These are phyloP conservation scores for Standfussiana lucernea DNA, from an alignment of 2,888 invertebrate genomes.

Conservation along the genomic window DNA sequence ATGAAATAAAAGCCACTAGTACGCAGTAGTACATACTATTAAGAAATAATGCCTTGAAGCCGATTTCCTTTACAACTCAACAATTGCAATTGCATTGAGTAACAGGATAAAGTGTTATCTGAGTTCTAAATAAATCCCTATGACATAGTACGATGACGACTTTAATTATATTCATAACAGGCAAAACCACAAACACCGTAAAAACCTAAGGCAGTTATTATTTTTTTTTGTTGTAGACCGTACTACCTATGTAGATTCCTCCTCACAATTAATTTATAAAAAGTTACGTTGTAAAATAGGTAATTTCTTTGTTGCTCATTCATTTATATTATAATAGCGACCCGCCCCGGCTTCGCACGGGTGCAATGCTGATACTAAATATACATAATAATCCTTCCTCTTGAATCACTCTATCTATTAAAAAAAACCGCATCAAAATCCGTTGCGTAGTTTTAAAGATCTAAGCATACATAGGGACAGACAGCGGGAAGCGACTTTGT, in stretches of 20 bases:
- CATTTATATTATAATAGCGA: too few relatives aligned
- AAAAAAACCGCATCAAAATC: too few relatives aligned
- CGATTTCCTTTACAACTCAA: not conserved
- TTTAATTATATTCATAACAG: not conserved
- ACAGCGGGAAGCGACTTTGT: too few relatives aligned
- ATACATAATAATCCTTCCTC: too few relatives aligned
- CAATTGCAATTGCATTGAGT: constrained; percentile 19
- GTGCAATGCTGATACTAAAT: too few relatives aligned
- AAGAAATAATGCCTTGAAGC: not conserved
- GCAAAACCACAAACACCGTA: not conserved
- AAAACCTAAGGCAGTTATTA: not conserved
- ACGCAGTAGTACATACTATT: not conserved
- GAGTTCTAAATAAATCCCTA: constrained; percentile 34
- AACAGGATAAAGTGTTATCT: constrained; percentile 48
- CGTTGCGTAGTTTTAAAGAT: too few relatives aligned
- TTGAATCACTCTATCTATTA: too few relatives aligned
- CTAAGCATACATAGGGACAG: too few relatives aligned
- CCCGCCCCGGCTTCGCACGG: too few relatives aligned
- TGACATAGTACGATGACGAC: constrained; percentile 28
- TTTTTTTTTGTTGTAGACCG: not conserved
- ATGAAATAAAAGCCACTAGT: too few relatives aligned
- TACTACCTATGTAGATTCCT: not conserved
- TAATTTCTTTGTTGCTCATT: not conserved
- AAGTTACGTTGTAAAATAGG: not conserved
- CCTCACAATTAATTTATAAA: not conserved